Evolutionary conservation across 2,888 invertebrate genomes (phyloP).

Genomic region (Platycnemis pennipes): DNA sequence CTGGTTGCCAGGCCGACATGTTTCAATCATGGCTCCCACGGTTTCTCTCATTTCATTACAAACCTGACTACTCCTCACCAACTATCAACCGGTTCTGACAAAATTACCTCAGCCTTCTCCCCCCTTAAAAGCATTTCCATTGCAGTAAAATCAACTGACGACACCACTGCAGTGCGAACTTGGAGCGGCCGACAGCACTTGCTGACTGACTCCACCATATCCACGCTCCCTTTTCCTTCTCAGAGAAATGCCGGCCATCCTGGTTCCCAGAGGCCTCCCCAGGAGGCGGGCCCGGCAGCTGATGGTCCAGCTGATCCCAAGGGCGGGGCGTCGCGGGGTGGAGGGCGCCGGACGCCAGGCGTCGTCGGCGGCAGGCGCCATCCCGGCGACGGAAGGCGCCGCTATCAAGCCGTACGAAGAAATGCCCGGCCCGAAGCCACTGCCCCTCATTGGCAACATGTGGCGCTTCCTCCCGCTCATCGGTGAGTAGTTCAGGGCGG

Average conservation of each 20-base stretch:
- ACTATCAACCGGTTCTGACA: too few species aligned
- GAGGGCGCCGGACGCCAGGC: not conserved
- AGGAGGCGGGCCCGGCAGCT: not conserved
- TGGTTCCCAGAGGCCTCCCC: not conserved
- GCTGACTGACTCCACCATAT: too few species aligned
- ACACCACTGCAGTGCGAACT: too few species aligned
- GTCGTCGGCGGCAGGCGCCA: not conserved
- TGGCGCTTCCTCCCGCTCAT: conserved; percentile 84
- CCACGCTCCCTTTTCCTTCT: too few species aligned
- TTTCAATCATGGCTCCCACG: too few species aligned
- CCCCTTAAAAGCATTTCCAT: too few species aligned
- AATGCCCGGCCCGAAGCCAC: conserved; percentile 83
- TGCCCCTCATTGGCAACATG: conserved; percentile 83
- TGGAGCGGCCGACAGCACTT: too few species aligned
- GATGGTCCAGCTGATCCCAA: not conserved
- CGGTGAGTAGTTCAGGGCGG: conserved; percentile 78
- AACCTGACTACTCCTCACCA: too few species aligned
- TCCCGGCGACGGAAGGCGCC: not conserved
- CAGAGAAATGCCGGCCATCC: not conserved
- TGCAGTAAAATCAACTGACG: too few species aligned
- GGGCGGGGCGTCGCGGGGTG: not conserved
- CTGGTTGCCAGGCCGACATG: too few species aligned
- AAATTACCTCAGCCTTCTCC: too few species aligned
- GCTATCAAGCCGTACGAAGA: conserved; percentile 77
- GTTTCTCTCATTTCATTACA: too few species aligned